Base-by-base conservation (phyloP, 37 sponge, comb jelly and placozoan species). In the Eunapius fragilis region DNA sequence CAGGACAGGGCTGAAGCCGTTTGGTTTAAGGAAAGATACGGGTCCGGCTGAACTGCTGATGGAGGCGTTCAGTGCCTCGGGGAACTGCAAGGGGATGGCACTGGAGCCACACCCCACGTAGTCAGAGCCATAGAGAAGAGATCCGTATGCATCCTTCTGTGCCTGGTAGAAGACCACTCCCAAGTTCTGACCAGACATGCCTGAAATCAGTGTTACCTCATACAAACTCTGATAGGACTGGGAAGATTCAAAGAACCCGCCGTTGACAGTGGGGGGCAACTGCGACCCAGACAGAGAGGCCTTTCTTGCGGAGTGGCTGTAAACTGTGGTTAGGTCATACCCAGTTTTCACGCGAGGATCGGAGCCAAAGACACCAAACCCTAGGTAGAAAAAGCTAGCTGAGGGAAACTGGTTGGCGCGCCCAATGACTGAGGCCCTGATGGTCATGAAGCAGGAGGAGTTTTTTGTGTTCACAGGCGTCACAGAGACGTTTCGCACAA, bases 1-100 rank as follows among this genome's bases (percentile, higher is more conserved):
- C 2, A 37, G 2, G 26, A 93, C 36, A 25, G 94, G 88, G 32
- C 48, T 75, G 69, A 93, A 89, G 27, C 90, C 94, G 31, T 87
- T 69, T 17, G 80, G 37, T 41, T 32, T 78, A 17, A 47, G 26
- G 72, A 90, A 37, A 23, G 83, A 78, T 28, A 87, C 41, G 2
- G 22, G 10, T 11, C 75, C 78, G 0, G 50, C 25, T 31, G 87
- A 79, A 48, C 72, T 73, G 19, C 36, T 31, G 41, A 91, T 81
- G 11, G 19, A 27, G 28, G 45, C 71, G 9, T 14, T n/a, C 2
- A 91, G 12, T 22, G 58, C 34, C 34, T 91, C 91, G 24, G 91
- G 91, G 80, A 72, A 87, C 25, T 25, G 26, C 25, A 48, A 30
- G 13, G 91, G 91, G 13, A 91, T 68, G 11, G 71, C 35, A 9